phyloP scores from a whole-genome alignment of 2,797 vertebrate species.

The Melanotaenia nigrans region DNA sequence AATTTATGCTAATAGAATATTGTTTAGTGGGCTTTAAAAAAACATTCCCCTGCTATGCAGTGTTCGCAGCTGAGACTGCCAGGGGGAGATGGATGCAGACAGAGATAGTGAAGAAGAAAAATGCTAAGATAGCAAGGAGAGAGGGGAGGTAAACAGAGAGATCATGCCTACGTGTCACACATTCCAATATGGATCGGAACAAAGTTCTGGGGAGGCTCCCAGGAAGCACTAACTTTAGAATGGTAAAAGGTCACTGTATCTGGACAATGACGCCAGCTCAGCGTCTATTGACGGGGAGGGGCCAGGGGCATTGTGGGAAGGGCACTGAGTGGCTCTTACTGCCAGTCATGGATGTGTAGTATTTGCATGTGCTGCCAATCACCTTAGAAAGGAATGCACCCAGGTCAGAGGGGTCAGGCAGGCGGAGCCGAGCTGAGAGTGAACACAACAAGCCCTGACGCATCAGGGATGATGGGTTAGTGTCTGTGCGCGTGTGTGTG shows the following conservation, averaged over 20 bases:
- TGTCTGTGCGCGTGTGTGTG: constrained; percentile 36
- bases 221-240: constrained; percentile 82
- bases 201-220: constrained; percentile 84
- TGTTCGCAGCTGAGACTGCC: constrained; percentile 73
- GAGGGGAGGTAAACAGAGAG: constrained; percentile 71
- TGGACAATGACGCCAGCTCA: constrained; percentile 87
- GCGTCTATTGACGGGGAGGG: constrained; percentile 86
- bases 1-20: constrained; percentile 84
- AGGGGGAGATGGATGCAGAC: constrained; percentile 67
- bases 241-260: constrained; percentile 88
- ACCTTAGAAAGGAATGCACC: constrained; percentile 84
- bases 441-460: constrained; percentile 82
- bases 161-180: constrained; percentile 80
- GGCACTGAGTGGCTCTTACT: constrained; percentile 82
- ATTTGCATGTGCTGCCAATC: constrained; percentile 89
- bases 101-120: constrained; percentile 65
- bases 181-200: constrained; percentile 81
- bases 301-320: constrained; percentile 87
- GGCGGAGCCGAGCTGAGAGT: constrained; percentile 75
- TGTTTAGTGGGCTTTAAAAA: constrained; percentile 78
- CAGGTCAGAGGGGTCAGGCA: constrained; percentile 81
- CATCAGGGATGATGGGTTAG: constrained; percentile 71
- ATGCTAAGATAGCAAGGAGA: constrained; percentile 60
- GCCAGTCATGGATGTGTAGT: constrained; percentile 82
- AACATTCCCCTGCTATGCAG: constrained; percentile 60